A percentile compares a stretch with the other conserved stretches of the same genome.
These are phyloP conservation scores for Paracentrotus lividus DNA, from an alignment of 53 echinoderm and acorn worm genomes.

Conservation along the genomic window DNA sequence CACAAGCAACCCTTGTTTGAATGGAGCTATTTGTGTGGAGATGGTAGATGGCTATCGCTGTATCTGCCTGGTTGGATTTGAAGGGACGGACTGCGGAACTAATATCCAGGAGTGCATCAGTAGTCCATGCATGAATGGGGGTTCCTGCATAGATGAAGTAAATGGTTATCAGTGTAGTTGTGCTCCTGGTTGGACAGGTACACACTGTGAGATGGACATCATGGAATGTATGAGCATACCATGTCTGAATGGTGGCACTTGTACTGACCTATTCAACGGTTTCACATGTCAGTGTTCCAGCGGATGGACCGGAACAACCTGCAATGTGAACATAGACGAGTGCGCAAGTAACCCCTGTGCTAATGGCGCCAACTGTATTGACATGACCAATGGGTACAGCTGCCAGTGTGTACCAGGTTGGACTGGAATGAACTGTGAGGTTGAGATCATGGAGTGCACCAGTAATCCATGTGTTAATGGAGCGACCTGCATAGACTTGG, in stretches of 20 bases:
- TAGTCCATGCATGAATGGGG: conserved; percentile 57
- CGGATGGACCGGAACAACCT: conserved; percentile 40
- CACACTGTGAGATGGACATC: conserved; percentile 50
- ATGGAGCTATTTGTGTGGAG: conserved; percentile 69
- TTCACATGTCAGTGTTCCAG: conserved; percentile 31
- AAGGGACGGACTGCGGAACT: conserved; percentile 40
- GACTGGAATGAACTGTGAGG: conserved; percentile 30
- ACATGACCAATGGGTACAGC: neutral
- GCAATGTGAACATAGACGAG: conserved; percentile 62
- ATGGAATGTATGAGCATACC: conserved; percentile 48
- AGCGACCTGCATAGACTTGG: conserved; percentile 39
- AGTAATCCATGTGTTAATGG: conserved; percentile 36
- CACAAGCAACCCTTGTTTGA: conserved; percentile 65
- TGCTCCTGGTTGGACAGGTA: conserved; percentile 28
- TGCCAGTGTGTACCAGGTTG: conserved; percentile 48
- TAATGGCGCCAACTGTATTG: conserved; percentile 48
- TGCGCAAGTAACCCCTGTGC: conserved; percentile 35
- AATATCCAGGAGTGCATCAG: conserved; percentile 60
- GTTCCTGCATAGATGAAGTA: conserved; percentile 54
- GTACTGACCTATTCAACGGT: neutral
- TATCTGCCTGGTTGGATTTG: conserved; percentile 75
- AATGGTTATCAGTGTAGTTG: conserved; percentile 35
- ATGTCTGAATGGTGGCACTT: conserved; percentile 39
- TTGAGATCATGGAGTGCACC: conserved; percentile 16
- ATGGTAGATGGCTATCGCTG: conserved; percentile 54